Percentiles rank a stretch among this genome's conserved stretches.
phyloP scores from a whole-genome alignment of 1,140 invertebrate genomes.

The Drosophila funebris region DNA sequence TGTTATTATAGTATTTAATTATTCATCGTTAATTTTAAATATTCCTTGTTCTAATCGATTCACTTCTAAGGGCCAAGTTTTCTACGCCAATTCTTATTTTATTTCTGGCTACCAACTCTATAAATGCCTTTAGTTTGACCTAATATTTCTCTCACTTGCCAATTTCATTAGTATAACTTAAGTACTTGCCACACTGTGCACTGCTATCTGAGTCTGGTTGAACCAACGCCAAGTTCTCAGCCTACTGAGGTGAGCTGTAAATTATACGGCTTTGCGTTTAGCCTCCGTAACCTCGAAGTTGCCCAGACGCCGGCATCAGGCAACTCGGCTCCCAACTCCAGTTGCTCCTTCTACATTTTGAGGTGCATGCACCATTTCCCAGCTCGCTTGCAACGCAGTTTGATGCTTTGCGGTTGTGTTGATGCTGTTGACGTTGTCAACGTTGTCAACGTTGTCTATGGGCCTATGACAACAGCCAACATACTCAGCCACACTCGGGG shows the following conservation, averaged over 20 bases:
- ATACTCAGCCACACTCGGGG: constrained; percentile 2
- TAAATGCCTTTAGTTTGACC: no score
- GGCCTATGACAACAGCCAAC: constrained; percentile 15
- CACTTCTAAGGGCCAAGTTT: no score
- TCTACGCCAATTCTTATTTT: no score
- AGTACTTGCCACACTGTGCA: constrained; percentile 22
- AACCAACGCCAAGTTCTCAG: constrained; percentile 6
- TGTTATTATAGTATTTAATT: no score
- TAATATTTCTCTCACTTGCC: no score
- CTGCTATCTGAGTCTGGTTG: constrained; percentile 3
- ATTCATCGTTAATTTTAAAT: no score
- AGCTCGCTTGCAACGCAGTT: constrained; percentile 40
- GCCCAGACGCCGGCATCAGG: not conserved
- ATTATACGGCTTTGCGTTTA: constrained; percentile 75
- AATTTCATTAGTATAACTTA: no score
- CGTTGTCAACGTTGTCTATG: constrained; percentile 24
- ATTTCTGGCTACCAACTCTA: no score
- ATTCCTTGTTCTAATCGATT: no score
- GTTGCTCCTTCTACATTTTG: not conserved
- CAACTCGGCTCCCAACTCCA: not conserved
- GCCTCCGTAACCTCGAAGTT: constrained; percentile 55
- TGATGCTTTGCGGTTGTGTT: constrained; percentile 73
- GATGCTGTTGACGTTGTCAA: constrained; percentile 39
- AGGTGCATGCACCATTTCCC: constrained; percentile 5
- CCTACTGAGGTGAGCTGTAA: constrained; percentile 53